Evolutionary conservation across 2,113 vertebrate species (phyloP).

Genomic region (Rousettus leschenaultii): DNA sequence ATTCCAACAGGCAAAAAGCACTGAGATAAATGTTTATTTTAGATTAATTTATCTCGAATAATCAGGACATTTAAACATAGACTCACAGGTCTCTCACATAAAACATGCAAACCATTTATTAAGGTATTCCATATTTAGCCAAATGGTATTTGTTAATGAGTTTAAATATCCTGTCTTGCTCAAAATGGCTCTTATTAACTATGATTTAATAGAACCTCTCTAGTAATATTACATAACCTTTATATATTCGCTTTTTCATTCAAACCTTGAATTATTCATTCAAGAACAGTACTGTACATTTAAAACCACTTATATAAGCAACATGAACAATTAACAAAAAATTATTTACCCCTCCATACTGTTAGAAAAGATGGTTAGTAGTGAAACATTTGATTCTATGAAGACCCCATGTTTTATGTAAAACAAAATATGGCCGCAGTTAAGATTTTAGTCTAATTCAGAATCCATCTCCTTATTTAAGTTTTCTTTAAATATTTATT

Average conservation of each 20-base stretch:
- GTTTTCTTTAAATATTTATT: neutral
- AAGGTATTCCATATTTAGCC: neutral
- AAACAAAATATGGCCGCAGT: neutral
- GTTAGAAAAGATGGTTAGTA: neutral
- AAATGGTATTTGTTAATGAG: neutral
- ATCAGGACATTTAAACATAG: conserved; percentile 47
- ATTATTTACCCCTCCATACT: neutral
- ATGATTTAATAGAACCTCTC: neutral
- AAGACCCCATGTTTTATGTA: neutral
- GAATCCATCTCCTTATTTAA: neutral
- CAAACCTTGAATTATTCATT: neutral
- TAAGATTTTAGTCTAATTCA: neutral
- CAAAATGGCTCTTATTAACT: neutral
- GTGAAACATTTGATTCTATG: neutral
- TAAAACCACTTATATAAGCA: neutral
- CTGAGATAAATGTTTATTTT: conserved; percentile 44
- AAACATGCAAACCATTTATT: neutral
- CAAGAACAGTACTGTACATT: neutral
- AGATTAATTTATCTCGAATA: conserved; percentile 62
- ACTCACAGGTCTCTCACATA: neutral
- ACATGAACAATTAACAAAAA: neutral
- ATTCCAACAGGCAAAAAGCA: neutral
- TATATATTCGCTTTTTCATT: neutral
- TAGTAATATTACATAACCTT: neutral
- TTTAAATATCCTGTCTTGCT: neutral